These are phyloP conservation scores for Oreochromis niloticus DNA, from an alignment of 2,113 vertebrate species.

Conservation along the genomic window DNA sequence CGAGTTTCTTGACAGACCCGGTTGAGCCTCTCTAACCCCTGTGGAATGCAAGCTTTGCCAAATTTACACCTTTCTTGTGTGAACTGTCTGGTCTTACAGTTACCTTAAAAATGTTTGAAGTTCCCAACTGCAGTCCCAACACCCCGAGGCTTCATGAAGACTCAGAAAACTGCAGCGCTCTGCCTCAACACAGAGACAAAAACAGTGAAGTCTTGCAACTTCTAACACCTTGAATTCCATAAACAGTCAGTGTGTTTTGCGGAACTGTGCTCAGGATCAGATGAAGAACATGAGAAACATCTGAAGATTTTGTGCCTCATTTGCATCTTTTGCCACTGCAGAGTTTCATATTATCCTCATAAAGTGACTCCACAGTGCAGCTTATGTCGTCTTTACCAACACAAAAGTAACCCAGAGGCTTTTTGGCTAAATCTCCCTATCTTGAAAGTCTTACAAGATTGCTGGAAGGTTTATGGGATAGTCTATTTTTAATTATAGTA, in stretches of 20 bases:
- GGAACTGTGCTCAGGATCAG: neutral
- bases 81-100: neutral
- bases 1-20: conserved; percentile 15
- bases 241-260: neutral
- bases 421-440: conserved; percentile 8
- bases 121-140: neutral
- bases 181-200: neutral
- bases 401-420: conserved; percentile 11
- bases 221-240: neutral
- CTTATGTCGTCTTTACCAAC: neutral
- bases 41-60: conserved; percentile 14
- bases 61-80: neutral
- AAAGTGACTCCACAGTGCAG: neutral
- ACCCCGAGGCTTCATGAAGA: neutral
- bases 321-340: neutral
- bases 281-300: neutral
- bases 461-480: conserved; percentile 10
- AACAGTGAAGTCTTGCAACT: neutral
- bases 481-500: conserved; percentile 5
- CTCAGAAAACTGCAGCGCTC: neutral
- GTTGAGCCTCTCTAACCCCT: neutral
- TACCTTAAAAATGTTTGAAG: neutral
- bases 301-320: neutral
- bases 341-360: neutral
- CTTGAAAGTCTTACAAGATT: neutral